Evolutionary conservation across 2,888 invertebrate genomes (phyloP).

Genomic region (Endomychus coccineus): DNA sequence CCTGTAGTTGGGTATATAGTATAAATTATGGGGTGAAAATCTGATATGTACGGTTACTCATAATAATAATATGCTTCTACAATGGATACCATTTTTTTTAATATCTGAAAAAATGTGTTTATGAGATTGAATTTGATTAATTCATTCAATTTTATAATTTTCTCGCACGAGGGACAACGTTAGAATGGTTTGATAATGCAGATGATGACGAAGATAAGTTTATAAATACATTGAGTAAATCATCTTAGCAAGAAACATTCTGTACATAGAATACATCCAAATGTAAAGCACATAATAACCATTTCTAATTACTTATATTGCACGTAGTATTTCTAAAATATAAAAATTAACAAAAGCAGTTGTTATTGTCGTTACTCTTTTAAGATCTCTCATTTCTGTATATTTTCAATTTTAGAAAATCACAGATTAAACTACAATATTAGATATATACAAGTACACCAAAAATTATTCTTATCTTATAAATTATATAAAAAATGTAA

Average conservation of each 20-base stretch:
- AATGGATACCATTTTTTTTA: no score
- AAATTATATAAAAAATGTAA: conserved; percentile 5
- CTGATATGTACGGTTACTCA: no score
- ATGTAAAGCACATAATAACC: conserved; percentile 12
- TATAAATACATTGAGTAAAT: conserved; percentile 4
- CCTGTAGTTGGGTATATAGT: no score
- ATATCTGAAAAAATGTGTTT: no score
- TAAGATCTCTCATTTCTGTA: conserved; percentile 10
- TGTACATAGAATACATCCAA: conserved; percentile 14
- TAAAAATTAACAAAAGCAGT: conserved; percentile 2
- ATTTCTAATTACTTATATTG: no score
- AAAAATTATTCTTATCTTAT: conserved; percentile 8
- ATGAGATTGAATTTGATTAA: no score
- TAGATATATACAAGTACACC: conserved; percentile 13
- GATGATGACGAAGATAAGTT: conserved; percentile 11
- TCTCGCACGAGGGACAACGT: no score
- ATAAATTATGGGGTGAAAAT: no score
- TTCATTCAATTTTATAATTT: no score
- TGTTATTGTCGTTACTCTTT: conserved; percentile 12
- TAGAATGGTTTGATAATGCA: no score
- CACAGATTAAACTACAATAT: conserved; percentile 7
- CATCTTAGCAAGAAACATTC: conserved; percentile 6
- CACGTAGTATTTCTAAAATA: no score
- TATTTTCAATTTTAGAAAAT: conserved; percentile 7
- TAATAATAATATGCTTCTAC: no score